Evolutionary conservation across 2,113 vertebrate species (phyloP), one percentile per base, ranked within the genome.

Genomic region (Dromas ardeola): DNA sequence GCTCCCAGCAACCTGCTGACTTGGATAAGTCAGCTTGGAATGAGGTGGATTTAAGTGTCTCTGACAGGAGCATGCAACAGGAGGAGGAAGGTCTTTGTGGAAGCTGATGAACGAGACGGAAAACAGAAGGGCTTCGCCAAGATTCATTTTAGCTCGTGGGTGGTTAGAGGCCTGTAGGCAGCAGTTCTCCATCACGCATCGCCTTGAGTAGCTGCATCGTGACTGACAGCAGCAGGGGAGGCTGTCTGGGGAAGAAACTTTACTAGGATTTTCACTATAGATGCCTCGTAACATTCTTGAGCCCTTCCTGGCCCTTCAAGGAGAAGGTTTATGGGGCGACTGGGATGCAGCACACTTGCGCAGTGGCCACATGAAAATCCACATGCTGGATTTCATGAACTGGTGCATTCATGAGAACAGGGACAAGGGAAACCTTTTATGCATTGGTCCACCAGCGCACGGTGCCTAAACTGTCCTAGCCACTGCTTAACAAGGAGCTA

Each of bases 211-310:
- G 94, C 95, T 88, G 88, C 86, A 56, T 91, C 19, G 26, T 96
- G 94, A 95, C 95, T 95, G 95, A 93, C 86, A 92, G 95, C 90
- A 61, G 91, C 88, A 84, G 88, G 40, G 66, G 81, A 92, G 88
- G 77, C 65, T 81, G 80, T 9, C 85, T 63, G 63, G 43, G 38
- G 47, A 71, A 59, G 80, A 84, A 25, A 19, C 56, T 93, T 90
- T 74, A 69, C 69, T 79, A 42, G 70, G 89, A 66, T 95, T 95
- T 95, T 94, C 53, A 45, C 61, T 81, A 27, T 29, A 80, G 49
- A 58, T 83, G 73, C 84, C 70, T 93, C 2, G 1, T 90, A 95
- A 85, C 53, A 21, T 96, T 87, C 73, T 80, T n/a, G 61, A 85
- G 61, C 55, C 61, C 18, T 69, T 71, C 59, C 29, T 0, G 1